Evolutionary conservation across 2,888 invertebrate genomes (phyloP).

Genomic region (Hydrotaea diabolus): DNA sequence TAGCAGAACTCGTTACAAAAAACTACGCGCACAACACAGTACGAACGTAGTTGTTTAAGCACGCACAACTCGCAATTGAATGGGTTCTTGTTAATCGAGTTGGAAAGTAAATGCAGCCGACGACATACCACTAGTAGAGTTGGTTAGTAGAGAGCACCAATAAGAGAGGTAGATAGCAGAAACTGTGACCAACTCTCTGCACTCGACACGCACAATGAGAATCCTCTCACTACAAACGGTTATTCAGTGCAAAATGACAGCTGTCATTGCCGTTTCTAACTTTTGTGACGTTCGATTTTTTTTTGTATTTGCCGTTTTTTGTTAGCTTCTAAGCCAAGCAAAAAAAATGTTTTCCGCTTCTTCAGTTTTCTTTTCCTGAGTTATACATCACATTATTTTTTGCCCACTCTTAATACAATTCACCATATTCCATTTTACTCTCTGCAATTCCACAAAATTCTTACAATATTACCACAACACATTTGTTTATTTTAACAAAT

Average conservation of each 20-base stretch:
- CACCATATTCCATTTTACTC: too few relatives aligned
- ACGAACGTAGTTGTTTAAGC: conserved; percentile 72
- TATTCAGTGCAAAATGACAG: not conserved
- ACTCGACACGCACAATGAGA: too few relatives aligned
- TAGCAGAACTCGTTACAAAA: conserved; percentile 43
- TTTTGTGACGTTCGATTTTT: not conserved
- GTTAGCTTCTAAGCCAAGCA: not conserved
- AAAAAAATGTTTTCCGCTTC: not conserved
- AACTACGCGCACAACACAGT: conserved; percentile 61
- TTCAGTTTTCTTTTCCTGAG: too few relatives aligned
- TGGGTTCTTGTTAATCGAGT: conserved; percentile 61
- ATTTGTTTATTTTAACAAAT: too few relatives aligned
- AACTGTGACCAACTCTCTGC: too few relatives aligned
- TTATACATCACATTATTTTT: too few relatives aligned
- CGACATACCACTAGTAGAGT: conserved; percentile 43
- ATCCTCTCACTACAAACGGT: too few relatives aligned
- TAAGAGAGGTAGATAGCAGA: too few relatives aligned
- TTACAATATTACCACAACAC: too few relatives aligned
- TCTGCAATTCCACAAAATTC: too few relatives aligned
- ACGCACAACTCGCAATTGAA: conserved; percentile 72
- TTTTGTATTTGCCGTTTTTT: not conserved
- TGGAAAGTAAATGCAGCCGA: conserved; percentile 59
- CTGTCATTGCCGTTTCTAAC: not conserved
- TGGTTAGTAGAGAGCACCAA: not conserved
- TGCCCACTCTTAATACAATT: too few relatives aligned